Conservation (phyloP, 1,140 invertebrate genomes). For the Zelostemma sp. region DNA sequence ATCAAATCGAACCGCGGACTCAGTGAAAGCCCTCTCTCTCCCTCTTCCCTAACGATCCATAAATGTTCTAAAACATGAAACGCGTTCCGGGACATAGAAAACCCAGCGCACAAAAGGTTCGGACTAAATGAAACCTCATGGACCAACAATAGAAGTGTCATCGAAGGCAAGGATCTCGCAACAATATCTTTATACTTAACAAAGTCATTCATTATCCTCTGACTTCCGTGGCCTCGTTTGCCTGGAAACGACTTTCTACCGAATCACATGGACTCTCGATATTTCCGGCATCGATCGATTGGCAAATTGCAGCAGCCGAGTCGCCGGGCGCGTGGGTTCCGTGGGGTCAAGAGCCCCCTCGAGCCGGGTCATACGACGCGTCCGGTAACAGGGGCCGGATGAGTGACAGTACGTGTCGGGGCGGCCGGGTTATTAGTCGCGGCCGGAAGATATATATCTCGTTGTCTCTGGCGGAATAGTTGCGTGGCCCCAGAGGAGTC, state of each 20-base stretch:
- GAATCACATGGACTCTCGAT: too few relatives aligned
- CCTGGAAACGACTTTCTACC: too few relatives aligned
- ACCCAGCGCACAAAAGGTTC: conserved; percentile 15
- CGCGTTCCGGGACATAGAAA: conserved; percentile 1
- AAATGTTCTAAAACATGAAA: conserved; percentile 27
- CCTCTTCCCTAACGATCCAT: conserved; percentile 11
- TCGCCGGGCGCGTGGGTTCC: background rate
- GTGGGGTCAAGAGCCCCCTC: background rate
- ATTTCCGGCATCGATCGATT: too few relatives aligned
- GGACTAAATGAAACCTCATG: background rate
- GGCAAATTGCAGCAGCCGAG: too few relatives aligned
- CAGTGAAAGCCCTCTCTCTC: conserved; percentile 20
- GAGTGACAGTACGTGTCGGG: conserved; percentile 24
- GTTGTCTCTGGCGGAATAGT: conserved; percentile 31
- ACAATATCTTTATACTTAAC: conserved; percentile 1
- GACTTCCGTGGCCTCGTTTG: too few relatives aligned
- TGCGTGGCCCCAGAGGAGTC: conserved; percentile 30
- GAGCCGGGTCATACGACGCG: background rate
- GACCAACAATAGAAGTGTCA: conserved; percentile 26
- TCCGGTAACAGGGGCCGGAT: background rate
- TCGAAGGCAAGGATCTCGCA: conserved; percentile 12
- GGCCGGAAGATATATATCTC: conserved; percentile 23
- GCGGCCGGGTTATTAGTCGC: conserved; percentile 32
- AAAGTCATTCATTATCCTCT: conserved; percentile 20
- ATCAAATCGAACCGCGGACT: conserved; percentile 5